A percentile compares a stretch with the other conserved stretches of the same genome.
phyloP scores from a whole-genome alignment of 2,888 invertebrate genomes.

The Rhyacophila evoluta region DNA sequence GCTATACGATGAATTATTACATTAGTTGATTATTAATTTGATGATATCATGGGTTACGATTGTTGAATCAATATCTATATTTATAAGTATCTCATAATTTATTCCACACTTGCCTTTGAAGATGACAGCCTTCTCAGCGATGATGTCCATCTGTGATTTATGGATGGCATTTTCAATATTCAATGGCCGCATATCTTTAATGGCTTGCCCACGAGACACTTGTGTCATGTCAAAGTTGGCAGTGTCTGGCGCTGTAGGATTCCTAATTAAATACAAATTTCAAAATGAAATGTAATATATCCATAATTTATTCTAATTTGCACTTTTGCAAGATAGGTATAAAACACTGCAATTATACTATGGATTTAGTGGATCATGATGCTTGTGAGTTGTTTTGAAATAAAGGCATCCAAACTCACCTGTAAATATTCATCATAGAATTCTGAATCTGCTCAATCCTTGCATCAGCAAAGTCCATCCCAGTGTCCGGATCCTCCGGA shows the following conservation, averaged over 20 bases:
- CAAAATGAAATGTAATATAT: too few relatives aligned
- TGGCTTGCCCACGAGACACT: constrained; percentile 30
- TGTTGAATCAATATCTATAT: too few relatives aligned
- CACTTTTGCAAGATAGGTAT: too few relatives aligned
- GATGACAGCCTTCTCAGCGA: constrained; percentile 52
- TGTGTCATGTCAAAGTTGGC: constrained; percentile 43
- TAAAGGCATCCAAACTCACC: constrained; percentile 29
- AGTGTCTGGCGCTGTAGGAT: constrained; percentile 26
- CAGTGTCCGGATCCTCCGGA: constrained; percentile 11
- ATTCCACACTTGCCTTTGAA: constrained; percentile 45
- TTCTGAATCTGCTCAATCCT: constrained; percentile 48
- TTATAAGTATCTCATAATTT: too few relatives aligned
- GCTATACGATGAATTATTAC: too few relatives aligned
- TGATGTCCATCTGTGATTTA: constrained; percentile 45
- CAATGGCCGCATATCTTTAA: constrained; percentile 52
- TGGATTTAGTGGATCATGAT: too few relatives aligned
- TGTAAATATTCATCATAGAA: constrained; percentile 46
- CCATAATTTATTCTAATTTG: too few relatives aligned
- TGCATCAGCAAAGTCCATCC: constrained; percentile 44
- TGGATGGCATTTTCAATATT: constrained; percentile 52
- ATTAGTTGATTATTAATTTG: too few relatives aligned
- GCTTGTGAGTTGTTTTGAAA: too few relatives aligned
- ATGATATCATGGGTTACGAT: too few relatives aligned
- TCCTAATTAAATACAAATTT: too few relatives aligned
- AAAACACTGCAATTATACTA: too few relatives aligned